Evolutionary conservation across 2,113 vertebrate species (phyloP).

Genomic region (Antigone vipio): DNA sequence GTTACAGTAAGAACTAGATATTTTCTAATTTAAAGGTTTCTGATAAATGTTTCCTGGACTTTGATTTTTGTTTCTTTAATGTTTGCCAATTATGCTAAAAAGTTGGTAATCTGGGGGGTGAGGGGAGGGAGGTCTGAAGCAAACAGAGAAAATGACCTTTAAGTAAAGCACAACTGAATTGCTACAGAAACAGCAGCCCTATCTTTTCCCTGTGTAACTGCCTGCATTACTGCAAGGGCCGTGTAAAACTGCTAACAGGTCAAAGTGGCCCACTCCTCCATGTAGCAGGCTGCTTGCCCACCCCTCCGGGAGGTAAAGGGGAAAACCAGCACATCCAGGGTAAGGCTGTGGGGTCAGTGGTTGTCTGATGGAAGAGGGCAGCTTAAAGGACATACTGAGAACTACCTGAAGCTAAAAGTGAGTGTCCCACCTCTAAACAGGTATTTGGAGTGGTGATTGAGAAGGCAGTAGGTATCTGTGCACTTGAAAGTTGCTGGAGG

Average conservation of each 20-base stretch:
- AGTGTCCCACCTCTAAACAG: not conserved
- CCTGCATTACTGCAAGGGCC: accelerated
- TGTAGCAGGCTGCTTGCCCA: accelerated
- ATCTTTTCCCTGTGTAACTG: not conserved
- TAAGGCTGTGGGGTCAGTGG: not conserved
- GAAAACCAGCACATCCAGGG: not conserved
- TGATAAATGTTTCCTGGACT: not conserved
- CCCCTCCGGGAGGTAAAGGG: not conserved
- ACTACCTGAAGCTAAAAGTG: not conserved
- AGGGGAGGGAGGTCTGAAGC: not conserved
- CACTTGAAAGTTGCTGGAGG: not conserved
- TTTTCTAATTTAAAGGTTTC: not conserved
- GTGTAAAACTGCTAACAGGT: not conserved
- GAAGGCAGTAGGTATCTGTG: not conserved
- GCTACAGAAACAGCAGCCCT: not conserved
- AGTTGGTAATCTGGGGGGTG: not conserved
- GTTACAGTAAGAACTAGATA: not conserved
- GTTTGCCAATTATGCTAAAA: not conserved
- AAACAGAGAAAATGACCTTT: not conserved
- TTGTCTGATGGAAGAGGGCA: not conserved
- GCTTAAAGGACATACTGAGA: not conserved
- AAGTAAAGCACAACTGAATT: not conserved
- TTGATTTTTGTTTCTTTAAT: not conserved
- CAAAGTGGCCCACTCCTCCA: not conserved
- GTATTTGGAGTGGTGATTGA: not conserved